Evolutionary conservation across 2,113 vertebrate genomes (phyloP).

Genomic region (Hyperopisus bebe): DNA sequence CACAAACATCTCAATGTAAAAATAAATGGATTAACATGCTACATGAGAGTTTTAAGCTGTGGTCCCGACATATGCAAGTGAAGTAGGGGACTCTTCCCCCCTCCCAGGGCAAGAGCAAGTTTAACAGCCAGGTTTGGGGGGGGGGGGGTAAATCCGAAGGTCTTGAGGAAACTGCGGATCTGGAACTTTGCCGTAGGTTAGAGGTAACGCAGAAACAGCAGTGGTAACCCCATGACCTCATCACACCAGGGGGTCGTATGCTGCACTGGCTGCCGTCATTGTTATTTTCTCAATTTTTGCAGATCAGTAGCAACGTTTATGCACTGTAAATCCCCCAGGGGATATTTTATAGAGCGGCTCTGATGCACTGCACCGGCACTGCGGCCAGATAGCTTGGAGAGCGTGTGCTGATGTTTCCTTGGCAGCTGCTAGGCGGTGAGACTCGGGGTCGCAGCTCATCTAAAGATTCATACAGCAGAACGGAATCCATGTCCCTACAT

Average conservation of each 20-base stretch:
- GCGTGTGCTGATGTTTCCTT: not conserved
- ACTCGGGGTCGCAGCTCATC: not conserved
- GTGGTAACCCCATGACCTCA: not conserved
- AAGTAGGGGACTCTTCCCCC: not conserved
- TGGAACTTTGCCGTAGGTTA: not conserved
- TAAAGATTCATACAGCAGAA: not conserved
- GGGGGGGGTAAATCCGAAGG: not conserved
- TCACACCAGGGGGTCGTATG: not conserved
- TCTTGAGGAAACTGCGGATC: not conserved
- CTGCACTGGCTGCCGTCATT: not conserved
- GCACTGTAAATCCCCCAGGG: not conserved
- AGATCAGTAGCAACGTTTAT: not conserved
- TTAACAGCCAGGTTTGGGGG: not conserved
- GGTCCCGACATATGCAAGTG: not conserved
- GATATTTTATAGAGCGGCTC: not conserved
- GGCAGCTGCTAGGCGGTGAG: not conserved
- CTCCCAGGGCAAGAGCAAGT: not conserved
- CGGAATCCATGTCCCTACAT: not conserved
- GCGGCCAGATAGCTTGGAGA: not conserved
- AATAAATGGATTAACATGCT: not conserved
- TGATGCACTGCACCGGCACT: not conserved
- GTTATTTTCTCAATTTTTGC: not conserved
- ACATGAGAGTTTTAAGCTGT: not conserved
- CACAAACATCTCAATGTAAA: not conserved
- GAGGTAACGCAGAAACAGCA: not conserved